These are phyloP conservation scores for Halocynthia roretzi DNA, from an alignment of 23 tunicate species.

Conservation along the genomic window DNA sequence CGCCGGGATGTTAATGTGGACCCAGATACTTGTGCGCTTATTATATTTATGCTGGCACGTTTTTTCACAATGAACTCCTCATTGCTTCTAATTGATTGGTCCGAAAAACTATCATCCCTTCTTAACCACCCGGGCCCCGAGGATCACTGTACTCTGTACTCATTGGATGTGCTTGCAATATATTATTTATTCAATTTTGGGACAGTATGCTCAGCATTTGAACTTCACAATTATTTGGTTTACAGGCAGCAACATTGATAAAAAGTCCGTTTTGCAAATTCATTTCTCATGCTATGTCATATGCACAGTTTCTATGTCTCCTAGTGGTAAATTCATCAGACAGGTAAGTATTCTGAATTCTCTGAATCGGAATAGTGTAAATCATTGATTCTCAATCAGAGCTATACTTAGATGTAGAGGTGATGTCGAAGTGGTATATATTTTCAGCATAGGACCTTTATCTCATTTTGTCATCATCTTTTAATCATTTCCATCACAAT, in stretches of 20 bases:
- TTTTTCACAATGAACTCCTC: not conserved
- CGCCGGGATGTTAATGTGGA: not conserved
- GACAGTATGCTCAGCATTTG: not conserved
- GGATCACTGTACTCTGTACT: too few relatives aligned
- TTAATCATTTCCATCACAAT: not conserved
- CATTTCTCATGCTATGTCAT: slow-evolving; percentile 70
- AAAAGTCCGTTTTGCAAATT: slow-evolving; percentile 85
- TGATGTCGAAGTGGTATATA: not conserved
- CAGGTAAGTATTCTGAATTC: slow-evolving; percentile 31
- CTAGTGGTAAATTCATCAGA: slow-evolving; percentile 67
- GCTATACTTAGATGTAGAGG: not conserved
- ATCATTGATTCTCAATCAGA: not conserved
- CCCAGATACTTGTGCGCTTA: not conserved
- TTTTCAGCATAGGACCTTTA: not conserved
- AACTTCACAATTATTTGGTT: slow-evolving; percentile 2
- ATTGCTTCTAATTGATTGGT: too few relatives aligned
- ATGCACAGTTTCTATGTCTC: slow-evolving; percentile 64
- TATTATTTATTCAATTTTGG: too few relatives aligned
- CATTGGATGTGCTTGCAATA: too few relatives aligned
- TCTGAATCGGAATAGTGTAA: not conserved
- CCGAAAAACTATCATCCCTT: too few relatives aligned
- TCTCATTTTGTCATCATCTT: not conserved
- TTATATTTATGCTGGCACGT: not conserved
- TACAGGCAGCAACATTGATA: slow-evolving; percentile 55
- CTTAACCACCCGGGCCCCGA: too few relatives aligned